Evolutionary conservation across 2,888 invertebrate species (phyloP), one percentile per base, ranked within the genome.

Genomic region (Apodemia mormo): DNA sequence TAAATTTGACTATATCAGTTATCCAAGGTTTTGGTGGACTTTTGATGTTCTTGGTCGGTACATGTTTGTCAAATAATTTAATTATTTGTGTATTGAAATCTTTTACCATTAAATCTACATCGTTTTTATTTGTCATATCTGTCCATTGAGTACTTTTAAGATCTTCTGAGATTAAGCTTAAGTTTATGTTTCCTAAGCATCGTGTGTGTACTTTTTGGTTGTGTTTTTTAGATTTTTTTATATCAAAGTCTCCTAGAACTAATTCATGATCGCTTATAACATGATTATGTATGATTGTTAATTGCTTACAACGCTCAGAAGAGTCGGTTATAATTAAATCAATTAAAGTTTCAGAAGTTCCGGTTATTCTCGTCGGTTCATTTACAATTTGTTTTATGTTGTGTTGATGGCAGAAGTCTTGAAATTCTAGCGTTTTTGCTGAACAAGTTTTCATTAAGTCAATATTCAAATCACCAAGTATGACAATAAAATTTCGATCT

Each of bases 391-490:
- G 75, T 9, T 22, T 52, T 6, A 72, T 14, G 49, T 70, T 70
- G 30, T 70, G 70, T 37, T 73, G 70, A 29, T 65, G 10, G 5
- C 66, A 68, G 43, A 71, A 72, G 0, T 54, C 7, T 0, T 37
- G 2, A 29, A 75, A 58, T 49, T 75, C 68, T 12, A 40, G 56
- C 3, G 70, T 56, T n/a, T 54, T 22, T 10, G 9, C 10, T 1
- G 56, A 37, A 2, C 65, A 14, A 7, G 14, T 64, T 7, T 65
- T 65, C 4, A 64, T 22, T 12, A 75, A 30, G 43, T 75, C 72
- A 22, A 75, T 69, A 68, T 75, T 76, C 14, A 73, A 54, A 40
- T 76, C 75, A 12, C 70, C 70, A 5, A 74, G 22, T 0, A 76
- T 30, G 68, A 66, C 72, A 14, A 8, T 8, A 65, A 61, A 70